Evolutionary conservation across 2,888 invertebrate species (phyloP), one percentile per base, ranked within the genome.

Genomic region (Encarsia formosa): DNA sequence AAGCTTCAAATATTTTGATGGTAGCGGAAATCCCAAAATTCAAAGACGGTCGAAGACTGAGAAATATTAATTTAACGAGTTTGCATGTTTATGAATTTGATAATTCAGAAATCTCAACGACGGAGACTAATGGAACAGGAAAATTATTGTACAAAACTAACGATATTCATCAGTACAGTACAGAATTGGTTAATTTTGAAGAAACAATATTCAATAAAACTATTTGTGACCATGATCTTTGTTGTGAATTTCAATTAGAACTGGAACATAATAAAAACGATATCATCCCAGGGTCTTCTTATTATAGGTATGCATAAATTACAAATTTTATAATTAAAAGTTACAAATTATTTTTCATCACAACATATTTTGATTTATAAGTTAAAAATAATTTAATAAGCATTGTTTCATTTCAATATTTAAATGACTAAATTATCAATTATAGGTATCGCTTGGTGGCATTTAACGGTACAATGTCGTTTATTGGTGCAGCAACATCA

Each of bases 391-490:
- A 26, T 6, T 26, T 8, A 26, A 26, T 8, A 26, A 26, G 32
- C 32, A 13, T 32, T 13, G 11, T 13, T 5, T 4, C n/a, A n/a
- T 15, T 5, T 32, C 4, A 13, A 4, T 8, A 4, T 15, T 32
- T 32, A 8, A 32, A 32, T 15, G 11, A 8, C 15, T 32, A n/a
- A n/a, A 32, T 32, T n/a, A 5, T 8, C 13, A n/a, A 13, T 13
- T 52, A 13, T 50, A 63, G 63, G 54, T 63, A 64, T 49, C 62
- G 64, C 9, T 56, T 62, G 18, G 63, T 60, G 16, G 64, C 61
- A 11, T 63, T 65, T 45, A 64, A 64, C 23, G 64, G 63, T 4
- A 56, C 57, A 1, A 54, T 61, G 23, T 19, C 57, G 19, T 59
- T 54, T 47, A 5, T 19, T 9, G 53, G 41, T 1, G 40, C 13